phyloP scores from a whole-genome alignment of 53 echinoderm and acorn worm species.

The Stichopus horrens region DNA sequence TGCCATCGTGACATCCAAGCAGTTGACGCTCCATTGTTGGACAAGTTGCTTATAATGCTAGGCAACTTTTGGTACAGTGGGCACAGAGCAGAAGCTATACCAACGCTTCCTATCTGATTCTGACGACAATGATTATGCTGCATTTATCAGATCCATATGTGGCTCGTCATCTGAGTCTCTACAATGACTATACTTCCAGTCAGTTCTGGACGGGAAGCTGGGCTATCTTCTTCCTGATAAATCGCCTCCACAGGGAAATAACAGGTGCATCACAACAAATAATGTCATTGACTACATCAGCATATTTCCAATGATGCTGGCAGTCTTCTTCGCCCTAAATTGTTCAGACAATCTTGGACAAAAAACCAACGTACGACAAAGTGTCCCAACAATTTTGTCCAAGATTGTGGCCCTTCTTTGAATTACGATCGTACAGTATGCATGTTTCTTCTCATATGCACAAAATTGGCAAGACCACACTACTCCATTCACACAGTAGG shows the following conservation, averaged over 20 bases:
- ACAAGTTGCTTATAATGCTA: slow-evolving; percentile 65
- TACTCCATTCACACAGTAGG: too few species aligned
- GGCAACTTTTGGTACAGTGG: slow-evolving; percentile 65
- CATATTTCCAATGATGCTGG: slow-evolving; percentile 55
- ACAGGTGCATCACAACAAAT: slow-evolving; percentile 63
- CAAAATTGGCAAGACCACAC: too few species aligned
- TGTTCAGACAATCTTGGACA: slow-evolving; percentile 70
- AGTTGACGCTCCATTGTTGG: slow-evolving; percentile 57
- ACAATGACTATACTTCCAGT: slow-evolving; percentile 55
- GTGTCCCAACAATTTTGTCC: too few species aligned
- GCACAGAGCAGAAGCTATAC: slow-evolving; percentile 62
- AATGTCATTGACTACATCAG: slow-evolving; percentile 55
- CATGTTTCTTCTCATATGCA: too few species aligned
- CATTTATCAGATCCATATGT: slow-evolving; percentile 51
- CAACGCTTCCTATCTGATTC: slow-evolving; percentile 38
- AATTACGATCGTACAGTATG: too few species aligned
- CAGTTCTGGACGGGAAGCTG: slow-evolving; percentile 40
- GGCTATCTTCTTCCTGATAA: slow-evolving; percentile 60
- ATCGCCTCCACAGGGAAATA: slow-evolving; percentile 64
- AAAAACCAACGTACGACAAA: too few species aligned
- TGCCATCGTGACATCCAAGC: slow-evolving; percentile 57
- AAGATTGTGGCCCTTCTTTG: too few species aligned
- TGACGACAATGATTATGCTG: slow-evolving; percentile 46
- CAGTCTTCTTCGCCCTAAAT: slow-evolving; percentile 65
- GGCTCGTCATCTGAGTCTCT: slow-evolving; percentile 47